Evolutionary conservation across 1,140 invertebrate genomes (phyloP).

Genomic region (Magallana angulata): DNA sequence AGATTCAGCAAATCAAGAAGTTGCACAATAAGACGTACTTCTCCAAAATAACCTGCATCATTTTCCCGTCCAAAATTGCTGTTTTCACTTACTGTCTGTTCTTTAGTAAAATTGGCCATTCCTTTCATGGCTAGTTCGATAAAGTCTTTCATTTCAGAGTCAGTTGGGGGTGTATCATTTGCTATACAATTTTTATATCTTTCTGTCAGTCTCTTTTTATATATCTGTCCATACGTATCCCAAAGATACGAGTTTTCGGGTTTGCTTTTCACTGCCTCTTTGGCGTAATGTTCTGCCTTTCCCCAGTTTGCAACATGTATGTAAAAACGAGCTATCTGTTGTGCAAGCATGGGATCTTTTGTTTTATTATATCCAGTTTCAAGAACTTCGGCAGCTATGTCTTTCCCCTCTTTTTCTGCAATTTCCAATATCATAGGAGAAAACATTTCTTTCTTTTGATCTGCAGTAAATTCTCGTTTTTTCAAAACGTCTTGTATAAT

Average conservation of each 20-base stretch:
- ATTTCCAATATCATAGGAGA: conserved; percentile 59
- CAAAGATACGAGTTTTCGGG: conserved; percentile 65
- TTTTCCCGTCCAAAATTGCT: conserved; percentile 49
- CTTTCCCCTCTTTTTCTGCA: conserved; percentile 50
- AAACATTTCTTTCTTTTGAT: conserved; percentile 54
- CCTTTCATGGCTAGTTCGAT: conserved; percentile 51
- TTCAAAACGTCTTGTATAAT: conserved; percentile 62
- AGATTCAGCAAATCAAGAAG: conserved; percentile 54
- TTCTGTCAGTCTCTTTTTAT: conserved; percentile 53
- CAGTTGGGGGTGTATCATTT: neutral
- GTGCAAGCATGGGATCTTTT: conserved; percentile 62
- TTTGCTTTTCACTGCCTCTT: conserved; percentile 49
- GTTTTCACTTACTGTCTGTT: conserved; percentile 53
- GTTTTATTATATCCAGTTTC: conserved; percentile 56
- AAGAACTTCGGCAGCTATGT: conserved; percentile 55
- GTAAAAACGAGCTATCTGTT: conserved; percentile 64
- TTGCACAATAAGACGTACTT: conserved; percentile 55
- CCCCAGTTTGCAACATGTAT: conserved; percentile 62
- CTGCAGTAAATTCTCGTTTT: conserved; percentile 51
- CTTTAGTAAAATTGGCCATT: conserved; percentile 55
- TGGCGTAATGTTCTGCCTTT: conserved; percentile 58
- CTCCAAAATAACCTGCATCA: conserved; percentile 59
- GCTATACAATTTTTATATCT: conserved; percentile 48
- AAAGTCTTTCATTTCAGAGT: conserved; percentile 34
- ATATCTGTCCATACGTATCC: conserved; percentile 67